Percentiles rank a stretch among this genome's conserved stretches.
phyloP scores from a whole-genome alignment of 2,797 vertebrate species.

The Poeciliopsis infans region DNA sequence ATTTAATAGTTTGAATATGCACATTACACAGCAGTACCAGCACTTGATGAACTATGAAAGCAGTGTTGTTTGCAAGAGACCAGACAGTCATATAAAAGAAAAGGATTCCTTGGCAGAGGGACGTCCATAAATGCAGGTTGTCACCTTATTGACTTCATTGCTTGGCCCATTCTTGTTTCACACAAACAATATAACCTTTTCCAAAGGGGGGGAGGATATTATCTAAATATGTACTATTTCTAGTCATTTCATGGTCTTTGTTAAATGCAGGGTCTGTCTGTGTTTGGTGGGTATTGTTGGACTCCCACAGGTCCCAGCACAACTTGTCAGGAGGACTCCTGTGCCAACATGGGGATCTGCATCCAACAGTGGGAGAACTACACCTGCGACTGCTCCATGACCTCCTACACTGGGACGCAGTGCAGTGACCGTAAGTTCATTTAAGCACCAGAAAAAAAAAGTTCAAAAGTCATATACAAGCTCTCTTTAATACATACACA shows the following conservation, averaged over 20 bases:
- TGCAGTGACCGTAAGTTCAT: conserved; percentile 96
- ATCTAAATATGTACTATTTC: neutral
- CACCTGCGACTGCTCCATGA: conserved; percentile 98
- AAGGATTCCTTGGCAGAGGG: neutral
- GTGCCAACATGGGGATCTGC: conserved; percentile 95
- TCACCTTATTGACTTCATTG: neutral
- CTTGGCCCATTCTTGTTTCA: neutral
- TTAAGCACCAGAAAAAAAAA: too few relatives aligned
- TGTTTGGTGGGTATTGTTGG: conserved; percentile 17
- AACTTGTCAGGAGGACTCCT: conserved; percentile 97
- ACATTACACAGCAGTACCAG: neutral
- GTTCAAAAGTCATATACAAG: too few relatives aligned
- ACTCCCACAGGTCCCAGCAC: conserved; percentile 89
- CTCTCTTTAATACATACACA: too few relatives aligned
- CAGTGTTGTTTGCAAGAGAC: neutral
- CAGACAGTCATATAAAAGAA: neutral
- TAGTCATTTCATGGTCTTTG: neutral
- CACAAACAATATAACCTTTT: neutral
- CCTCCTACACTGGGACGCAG: conserved; percentile 93
- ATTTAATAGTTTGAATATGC: neutral
- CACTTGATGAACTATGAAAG: neutral
- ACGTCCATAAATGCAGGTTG: neutral
- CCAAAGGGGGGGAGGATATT: neutral
- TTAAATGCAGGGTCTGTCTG: conserved; percentile 1
- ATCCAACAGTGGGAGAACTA: conserved; percentile 99